Evolutionary conservation across 2,888 invertebrate species (phyloP).

Genomic region (Steromphala cineraria): DNA sequence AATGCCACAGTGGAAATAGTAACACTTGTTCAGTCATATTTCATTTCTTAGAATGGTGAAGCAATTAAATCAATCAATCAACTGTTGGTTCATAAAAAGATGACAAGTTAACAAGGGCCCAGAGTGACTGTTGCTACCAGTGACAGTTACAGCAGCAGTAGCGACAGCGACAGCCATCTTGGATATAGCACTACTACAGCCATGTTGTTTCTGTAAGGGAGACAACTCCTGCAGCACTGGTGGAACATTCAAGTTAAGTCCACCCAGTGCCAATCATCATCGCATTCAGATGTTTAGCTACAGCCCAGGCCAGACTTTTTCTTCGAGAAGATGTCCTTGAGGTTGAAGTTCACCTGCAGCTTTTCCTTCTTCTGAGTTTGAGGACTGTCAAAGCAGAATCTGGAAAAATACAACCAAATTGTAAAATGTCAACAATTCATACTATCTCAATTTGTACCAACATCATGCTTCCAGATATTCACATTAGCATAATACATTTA

Average conservation of each 20-base stretch:
- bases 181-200: conserved; percentile 5
- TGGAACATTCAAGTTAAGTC: not conserved
- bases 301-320: conserved; percentile 65
- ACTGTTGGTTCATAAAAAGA: not conserved
- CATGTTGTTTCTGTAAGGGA: not conserved
- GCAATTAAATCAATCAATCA: not conserved
- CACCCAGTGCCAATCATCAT: not conserved
- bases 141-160: not conserved
- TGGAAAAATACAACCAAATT: conserved; percentile 30
- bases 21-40: not conserved
- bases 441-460: no score
- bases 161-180: not conserved
- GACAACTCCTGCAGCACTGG: not conserved
- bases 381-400: conserved; percentile 52
- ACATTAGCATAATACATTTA: no score
- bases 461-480: no score
- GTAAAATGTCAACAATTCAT: not conserved
- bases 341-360: conserved; percentile 84
- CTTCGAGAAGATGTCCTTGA: conserved; percentile 81
- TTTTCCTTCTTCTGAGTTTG: conserved; percentile 83
- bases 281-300: not conserved
- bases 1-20: conserved; percentile 8
- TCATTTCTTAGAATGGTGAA: not conserved
- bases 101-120: not conserved
- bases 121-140: not conserved